Base-by-base conservation (phyloP, 2,113 vertebrate genomes). In the Labeo rohita region DNA sequence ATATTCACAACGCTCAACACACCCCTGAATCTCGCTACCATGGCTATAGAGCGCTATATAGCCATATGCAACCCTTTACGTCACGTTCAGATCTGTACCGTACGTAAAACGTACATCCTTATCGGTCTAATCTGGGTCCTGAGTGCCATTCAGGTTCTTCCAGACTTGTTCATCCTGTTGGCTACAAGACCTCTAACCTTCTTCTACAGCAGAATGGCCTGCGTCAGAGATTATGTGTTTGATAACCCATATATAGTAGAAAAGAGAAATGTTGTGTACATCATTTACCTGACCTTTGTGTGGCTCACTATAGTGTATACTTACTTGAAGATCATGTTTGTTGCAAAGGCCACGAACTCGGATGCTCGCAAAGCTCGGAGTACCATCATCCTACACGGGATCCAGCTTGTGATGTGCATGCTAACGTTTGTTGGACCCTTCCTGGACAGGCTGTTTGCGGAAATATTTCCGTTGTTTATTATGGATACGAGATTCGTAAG, bases 331-430 rank as follows among this genome's bases (percentile, higher is more conserved):
- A 91, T 94, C 34, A n/a, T 93, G 65, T 91, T 90, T 6, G 63
- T 90, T 1, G 92, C 91, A 21, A 88, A 89, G 43, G 80, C 81
- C 2, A 87, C 86, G 0, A 87, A 65, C 0, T 23, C 4, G 0
- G 87, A 91, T 11, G 63, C 79, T 1, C 89, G 47, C 18, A 95
- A 94, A 74, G 93, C 94, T 23, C 77, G 89, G 10, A 93, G 93
- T 84, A 95, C 94, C 0, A 90, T 94, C 9, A 76, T 94, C 7
- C 92, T 93, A 0, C 93, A 95, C 0, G 91, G 88, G 0, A 90
- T 91, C 1, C 93, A 95, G 90, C 68, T 94, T 56, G 21, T 93
- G 4, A 50, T 95, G 18, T 93, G 91, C 52, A 94, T 94, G 92
- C 80, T 93, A 0, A 90, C 56, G 0, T 95, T 92, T 2, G 63